Evolutionary conservation across 2,888 invertebrate genomes (phyloP).

Genomic region (Altica lythri): DNA sequence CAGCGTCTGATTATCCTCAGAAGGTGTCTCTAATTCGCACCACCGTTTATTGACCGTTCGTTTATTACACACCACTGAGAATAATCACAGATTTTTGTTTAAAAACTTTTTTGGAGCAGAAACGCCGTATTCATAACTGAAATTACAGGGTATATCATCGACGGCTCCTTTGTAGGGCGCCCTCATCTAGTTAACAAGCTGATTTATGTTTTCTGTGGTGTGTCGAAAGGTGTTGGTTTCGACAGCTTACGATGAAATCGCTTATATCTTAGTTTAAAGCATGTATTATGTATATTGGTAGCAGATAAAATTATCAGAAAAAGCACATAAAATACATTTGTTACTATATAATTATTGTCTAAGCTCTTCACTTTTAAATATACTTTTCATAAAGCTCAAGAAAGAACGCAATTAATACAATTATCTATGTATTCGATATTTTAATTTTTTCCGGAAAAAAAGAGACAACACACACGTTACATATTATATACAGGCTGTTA

Average conservation of each 20-base stretch:
- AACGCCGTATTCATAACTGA: constrained; percentile 33
- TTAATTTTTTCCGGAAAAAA: too few relatives aligned
- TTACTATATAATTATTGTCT: too few relatives aligned
- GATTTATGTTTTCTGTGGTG: constrained; percentile 48
- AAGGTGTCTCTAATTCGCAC: constrained; percentile 36
- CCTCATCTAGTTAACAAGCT: constrained; percentile 55
- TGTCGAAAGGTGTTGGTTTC: constrained; percentile 16
- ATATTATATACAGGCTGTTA: too few relatives aligned
- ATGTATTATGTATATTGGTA: not conserved
- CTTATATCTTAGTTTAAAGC: not conserved
- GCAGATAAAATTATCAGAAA: constrained; percentile 7
- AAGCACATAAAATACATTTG: too few relatives aligned
- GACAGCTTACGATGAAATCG: not conserved
- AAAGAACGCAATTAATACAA: too few relatives aligned
- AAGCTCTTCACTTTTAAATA: too few relatives aligned
- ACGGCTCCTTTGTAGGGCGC: constrained; percentile 56
- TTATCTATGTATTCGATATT: too few relatives aligned
- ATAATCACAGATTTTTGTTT: constrained; percentile 33
- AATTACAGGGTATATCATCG: constrained; percentile 55
- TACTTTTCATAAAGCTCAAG: too few relatives aligned
- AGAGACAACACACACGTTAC: too few relatives aligned
- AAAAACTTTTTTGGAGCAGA: constrained; percentile 26
- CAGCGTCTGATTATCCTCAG: constrained; percentile 31
- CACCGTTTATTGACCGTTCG: constrained; percentile 26
- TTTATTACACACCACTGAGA: constrained; percentile 33